Percentiles rank a stretch among this genome's conserved stretches.
phyloP scores from a whole-genome alignment of 2,888 invertebrate species.

The Pollenia griseotomentosa region DNA sequence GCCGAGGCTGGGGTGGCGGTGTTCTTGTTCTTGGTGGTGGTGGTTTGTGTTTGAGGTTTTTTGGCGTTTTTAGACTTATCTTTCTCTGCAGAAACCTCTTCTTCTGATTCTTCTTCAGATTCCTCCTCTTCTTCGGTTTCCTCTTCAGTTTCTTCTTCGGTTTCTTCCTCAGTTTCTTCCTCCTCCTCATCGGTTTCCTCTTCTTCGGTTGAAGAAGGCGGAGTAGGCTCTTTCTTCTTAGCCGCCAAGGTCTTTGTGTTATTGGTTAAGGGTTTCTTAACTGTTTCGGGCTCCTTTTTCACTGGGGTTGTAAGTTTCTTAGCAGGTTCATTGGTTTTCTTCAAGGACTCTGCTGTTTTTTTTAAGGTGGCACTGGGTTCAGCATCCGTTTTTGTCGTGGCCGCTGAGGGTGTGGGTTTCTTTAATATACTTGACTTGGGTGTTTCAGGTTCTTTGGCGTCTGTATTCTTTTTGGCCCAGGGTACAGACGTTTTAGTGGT shows the following conservation, averaged over 20 bases:
- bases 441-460: conserved; percentile 75
- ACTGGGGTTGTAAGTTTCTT: conserved; percentile 73
- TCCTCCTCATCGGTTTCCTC: conserved; percentile 74
- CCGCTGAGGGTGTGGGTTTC: conserved; percentile 66
- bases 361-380: conserved; percentile 71
- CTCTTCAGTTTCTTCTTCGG: conserved; percentile 75
- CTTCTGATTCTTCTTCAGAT: conserved; percentile 76
- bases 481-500: conserved; percentile 84
- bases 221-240: conserved; percentile 82
- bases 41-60: conserved; percentile 68
- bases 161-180: conserved; percentile 72
- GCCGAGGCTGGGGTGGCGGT: conserved; percentile 24
- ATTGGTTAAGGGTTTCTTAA: conserved; percentile 36
- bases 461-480: conserved; percentile 84
- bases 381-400: conserved; percentile 74
- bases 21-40: conserved; percentile 17
- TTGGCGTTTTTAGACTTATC: conserved; percentile 74
- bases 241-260: conserved; percentile 56
- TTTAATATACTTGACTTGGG: conserved; percentile 66
- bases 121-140: conserved; percentile 76
- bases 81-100: conserved; percentile 74
- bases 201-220: conserved; percentile 78
- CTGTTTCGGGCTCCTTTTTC: conserved; percentile 75
- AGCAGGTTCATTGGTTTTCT: conserved; percentile 71
- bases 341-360: conserved; percentile 75